Conservation (phyloP, 2,888 invertebrate genomes). For the Philaethria dido region DNA sequence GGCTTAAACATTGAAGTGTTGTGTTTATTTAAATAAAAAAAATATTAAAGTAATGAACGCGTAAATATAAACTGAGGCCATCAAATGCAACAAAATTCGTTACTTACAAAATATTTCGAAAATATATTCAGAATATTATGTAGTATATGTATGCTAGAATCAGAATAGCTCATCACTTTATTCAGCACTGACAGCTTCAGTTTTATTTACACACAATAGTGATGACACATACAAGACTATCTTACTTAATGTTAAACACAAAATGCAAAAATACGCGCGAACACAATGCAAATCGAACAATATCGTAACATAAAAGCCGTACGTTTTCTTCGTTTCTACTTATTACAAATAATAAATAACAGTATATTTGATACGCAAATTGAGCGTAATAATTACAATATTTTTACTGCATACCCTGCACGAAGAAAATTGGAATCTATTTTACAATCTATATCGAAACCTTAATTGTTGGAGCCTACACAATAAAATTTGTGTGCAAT, state of each 20-base stretch:
- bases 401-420: constrained; percentile 69
- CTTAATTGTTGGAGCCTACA: constrained; percentile 56
- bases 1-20: constrained; percentile 4
- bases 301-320: constrained; percentile 21
- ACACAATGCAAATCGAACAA: constrained; percentile 22
- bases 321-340: constrained; percentile 32
- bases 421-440: constrained; percentile 76
- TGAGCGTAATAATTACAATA: constrained; percentile 41
- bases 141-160: constrained; percentile 1
- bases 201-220: not conserved
- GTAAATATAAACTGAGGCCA: constrained; percentile 12
- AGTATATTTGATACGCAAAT: constrained; percentile 56
- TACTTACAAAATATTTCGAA: not conserved
- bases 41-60: constrained; percentile 19
- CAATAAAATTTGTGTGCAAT: constrained; percentile 42
- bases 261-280: constrained; percentile 28
- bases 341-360: constrained; percentile 47
- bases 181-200: constrained; percentile 7
- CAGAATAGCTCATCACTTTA: not conserved
- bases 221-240: constrained; percentile 14
- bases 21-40: constrained; percentile 17
- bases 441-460: constrained; percentile 60
- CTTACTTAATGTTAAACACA: constrained; percentile 17
- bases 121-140: constrained; percentile 7
- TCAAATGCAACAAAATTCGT: constrained; percentile 8